Evolutionary conservation across 2,888 invertebrate genomes (phyloP).

Genomic region (Dione juno): DNA sequence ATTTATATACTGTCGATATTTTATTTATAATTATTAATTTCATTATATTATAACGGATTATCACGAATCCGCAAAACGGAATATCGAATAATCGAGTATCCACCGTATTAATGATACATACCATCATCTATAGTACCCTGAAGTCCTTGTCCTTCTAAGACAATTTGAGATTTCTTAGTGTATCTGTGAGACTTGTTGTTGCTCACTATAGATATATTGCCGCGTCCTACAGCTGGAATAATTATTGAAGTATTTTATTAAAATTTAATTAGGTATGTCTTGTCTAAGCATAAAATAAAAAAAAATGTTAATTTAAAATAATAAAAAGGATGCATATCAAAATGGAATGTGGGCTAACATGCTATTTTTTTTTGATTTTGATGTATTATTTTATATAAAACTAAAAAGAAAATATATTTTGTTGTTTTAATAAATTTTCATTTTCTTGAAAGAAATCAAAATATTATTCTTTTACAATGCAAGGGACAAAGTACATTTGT

Average conservation of each 20-base stretch:
- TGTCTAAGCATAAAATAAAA: no score
- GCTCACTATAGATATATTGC: slow-evolving; percentile 94
- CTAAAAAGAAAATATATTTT: not conserved
- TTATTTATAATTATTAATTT: no score
- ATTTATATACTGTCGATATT: no score
- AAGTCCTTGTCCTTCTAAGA: slow-evolving; percentile 74
- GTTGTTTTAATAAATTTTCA: not conserved
- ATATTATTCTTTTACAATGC: no score
- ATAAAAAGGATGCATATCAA: not conserved
- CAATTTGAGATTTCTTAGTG: slow-evolving; percentile 88
- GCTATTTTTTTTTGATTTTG: not conserved
- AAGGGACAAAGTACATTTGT: not conserved
- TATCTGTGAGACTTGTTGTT: slow-evolving; percentile 92
- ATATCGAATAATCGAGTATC: no score
- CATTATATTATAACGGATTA: no score
- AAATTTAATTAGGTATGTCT: no score
- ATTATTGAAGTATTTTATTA: not conserved
- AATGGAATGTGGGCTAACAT: not conserved
- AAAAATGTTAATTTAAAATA: not conserved
- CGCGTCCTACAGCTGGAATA: slow-evolving; percentile 86
- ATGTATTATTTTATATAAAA: not conserved
- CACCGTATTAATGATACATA: slow-evolving; percentile 46
- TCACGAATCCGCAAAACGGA: no score
- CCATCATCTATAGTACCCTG: slow-evolving; percentile 72
- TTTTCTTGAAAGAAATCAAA: not conserved